These are phyloP conservation scores for Xenopus borealis DNA, from an alignment of 2,113 vertebrate species.

Conservation along the genomic window DNA sequence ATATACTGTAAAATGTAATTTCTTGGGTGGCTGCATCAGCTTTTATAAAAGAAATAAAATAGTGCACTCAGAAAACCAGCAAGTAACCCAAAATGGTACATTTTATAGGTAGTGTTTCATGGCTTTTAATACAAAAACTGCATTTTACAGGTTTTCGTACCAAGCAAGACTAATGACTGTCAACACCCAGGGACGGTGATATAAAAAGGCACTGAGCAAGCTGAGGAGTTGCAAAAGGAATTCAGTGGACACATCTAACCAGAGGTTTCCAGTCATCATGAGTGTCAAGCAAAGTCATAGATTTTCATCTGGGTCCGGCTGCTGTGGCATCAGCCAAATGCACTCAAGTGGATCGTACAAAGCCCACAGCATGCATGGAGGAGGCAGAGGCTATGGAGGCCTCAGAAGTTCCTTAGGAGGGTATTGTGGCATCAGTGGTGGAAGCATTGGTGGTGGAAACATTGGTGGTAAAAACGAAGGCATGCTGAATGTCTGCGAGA, in stretches of 20 bases:
- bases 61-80: not conserved
- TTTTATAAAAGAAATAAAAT: conserved; percentile 40
- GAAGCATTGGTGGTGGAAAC: no score
- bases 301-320: conserved; percentile 25
- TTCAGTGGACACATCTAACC: not conserved
- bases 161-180: not conserved
- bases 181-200: conserved; percentile 25
- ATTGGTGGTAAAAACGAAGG: not conserved
- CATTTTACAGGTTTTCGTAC: conserved; percentile 14
- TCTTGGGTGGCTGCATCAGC: conserved; percentile 11
- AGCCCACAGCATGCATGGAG: conserved; percentile 8
- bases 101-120: conserved; percentile 9
- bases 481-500: conserved; percentile 54
- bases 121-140: not conserved
- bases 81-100: conserved; percentile 27
- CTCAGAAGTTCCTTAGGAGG: not conserved
- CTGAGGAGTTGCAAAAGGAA: not conserved
- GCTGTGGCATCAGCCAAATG: no score
- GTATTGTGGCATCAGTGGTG: not conserved
- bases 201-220: conserved; percentile 14
- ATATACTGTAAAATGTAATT: conserved; percentile 33
- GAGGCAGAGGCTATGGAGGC: conserved; percentile 8
- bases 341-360: no score
- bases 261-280: conserved; percentile 6
- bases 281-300: conserved; percentile 24